Evolutionary conservation across 2,888 invertebrate genomes (phyloP).

Genomic region (Slavum lentiscoides): DNA sequence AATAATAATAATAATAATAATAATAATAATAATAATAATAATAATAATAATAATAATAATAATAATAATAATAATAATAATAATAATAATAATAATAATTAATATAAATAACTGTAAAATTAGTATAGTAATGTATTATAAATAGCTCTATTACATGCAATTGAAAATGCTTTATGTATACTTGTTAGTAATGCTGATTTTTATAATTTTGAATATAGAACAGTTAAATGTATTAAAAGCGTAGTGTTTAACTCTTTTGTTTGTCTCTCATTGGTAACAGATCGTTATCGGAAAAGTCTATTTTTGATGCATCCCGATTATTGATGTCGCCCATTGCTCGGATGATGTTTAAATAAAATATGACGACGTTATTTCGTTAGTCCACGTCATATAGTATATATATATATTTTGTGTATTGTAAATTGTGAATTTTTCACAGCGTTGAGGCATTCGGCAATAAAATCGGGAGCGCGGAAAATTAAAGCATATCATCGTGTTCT

Average conservation of each 20-base stretch:
- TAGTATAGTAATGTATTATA: background rate
- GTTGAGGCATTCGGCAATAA: conserved; percentile 6
- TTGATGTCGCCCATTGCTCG: conserved; percentile 9
- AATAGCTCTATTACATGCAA: conserved; percentile 44
- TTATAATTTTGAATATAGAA: background rate
- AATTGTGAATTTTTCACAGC: background rate
- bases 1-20: conserved; percentile 9
- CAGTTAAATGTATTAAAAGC: conserved; percentile 44
- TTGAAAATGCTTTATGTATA: conserved; percentile 42
- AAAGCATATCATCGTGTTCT: background rate
- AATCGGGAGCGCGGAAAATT: conserved; percentile 8
- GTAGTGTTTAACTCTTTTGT: conserved; percentile 52
- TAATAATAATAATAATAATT: background rate
- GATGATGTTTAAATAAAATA: conserved; percentile 9
- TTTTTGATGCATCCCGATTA: conserved; percentile 9
- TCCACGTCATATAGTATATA: background rate
- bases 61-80: background rate
- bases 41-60: background rate
- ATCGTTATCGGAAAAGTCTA: conserved; percentile 16
- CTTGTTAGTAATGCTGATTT: background rate
- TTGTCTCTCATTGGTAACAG: conserved; percentile 19
- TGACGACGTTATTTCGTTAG: background rate
- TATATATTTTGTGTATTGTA: too few relatives aligned
- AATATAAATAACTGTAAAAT: background rate
- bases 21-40: background rate